Evolutionary conservation across 2,888 invertebrate genomes (phyloP).

Genomic region (Drosophila tripunctata): DNA sequence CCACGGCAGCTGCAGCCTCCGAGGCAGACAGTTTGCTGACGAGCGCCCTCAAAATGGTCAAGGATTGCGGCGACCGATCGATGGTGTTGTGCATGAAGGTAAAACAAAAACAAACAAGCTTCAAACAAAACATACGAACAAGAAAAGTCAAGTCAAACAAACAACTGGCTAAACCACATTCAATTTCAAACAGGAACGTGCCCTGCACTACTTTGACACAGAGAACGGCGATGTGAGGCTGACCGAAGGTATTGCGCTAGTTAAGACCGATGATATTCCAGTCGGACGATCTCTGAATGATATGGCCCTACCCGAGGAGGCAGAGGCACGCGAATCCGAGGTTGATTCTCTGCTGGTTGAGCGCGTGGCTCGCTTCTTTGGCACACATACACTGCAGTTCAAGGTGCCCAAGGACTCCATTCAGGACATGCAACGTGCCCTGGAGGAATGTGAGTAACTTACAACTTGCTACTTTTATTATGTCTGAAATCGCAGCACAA

Average conservation of each 20-base stretch:
- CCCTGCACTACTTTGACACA: conserved; percentile 89
- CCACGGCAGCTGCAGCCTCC: conserved; percentile 84
- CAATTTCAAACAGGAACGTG: conserved; percentile 87
- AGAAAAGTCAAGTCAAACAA: neutral
- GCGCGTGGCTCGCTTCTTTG: conserved; percentile 90
- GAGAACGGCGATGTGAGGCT: conserved; percentile 87
- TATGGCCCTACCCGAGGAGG: conserved; percentile 89
- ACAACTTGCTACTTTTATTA: neutral
- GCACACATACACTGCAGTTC: conserved; percentile 91
- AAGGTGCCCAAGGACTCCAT: conserved; percentile 91
- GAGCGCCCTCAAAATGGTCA: conserved; percentile 88
- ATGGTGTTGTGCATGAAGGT: conserved; percentile 91
- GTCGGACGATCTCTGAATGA: conserved; percentile 87
- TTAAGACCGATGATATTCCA: conserved; percentile 86
- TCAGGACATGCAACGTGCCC: conserved; percentile 90
- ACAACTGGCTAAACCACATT: conserved; percentile 16
- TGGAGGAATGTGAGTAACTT: conserved; percentile 90
- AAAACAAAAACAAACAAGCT: conserved; percentile 63
- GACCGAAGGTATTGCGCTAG: conserved; percentile 87
- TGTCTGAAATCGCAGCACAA: neutral
- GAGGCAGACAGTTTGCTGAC: conserved; percentile 86
- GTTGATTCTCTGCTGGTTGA: conserved; percentile 90
- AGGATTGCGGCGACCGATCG: conserved; percentile 89
- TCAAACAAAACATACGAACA: neutral
- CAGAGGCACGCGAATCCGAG: conserved; percentile 89